These are phyloP conservation scores for Axis porcinus DNA, from an alignment of 2,113 vertebrate genomes.

Conservation along the genomic window DNA sequence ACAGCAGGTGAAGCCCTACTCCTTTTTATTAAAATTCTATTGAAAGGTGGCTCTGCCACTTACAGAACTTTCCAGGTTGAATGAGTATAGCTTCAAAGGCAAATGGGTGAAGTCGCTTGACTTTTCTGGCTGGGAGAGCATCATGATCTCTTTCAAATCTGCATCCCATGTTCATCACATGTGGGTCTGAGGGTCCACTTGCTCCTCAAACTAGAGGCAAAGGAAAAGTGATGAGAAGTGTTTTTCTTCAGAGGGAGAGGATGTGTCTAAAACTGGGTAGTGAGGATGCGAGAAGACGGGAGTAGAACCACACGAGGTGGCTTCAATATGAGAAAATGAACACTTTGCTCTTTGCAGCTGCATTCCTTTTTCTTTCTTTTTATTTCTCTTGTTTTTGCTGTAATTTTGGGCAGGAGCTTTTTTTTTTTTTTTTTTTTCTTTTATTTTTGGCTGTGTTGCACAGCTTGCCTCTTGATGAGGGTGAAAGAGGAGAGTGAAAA, in stretches of 20 bases:
- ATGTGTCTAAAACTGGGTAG: accelerated
- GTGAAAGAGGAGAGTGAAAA: background rate
- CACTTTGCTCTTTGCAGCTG: too few species aligned
- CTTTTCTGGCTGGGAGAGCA: background rate
- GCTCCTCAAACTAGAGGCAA: background rate
- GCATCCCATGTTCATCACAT: background rate
- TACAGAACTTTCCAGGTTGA: background rate
- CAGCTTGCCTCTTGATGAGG: background rate
- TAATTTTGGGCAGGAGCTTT: background rate
- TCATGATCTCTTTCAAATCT: background rate
- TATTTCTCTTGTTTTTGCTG: background rate
- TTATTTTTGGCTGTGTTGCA: background rate
- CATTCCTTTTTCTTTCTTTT: background rate
- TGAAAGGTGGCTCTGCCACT: background rate
- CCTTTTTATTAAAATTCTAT: background rate
- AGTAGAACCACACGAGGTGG: accelerated
- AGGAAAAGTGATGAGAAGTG: background rate
- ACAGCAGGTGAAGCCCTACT: background rate
- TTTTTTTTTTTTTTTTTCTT: background rate
- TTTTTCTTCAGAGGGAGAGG: background rate
- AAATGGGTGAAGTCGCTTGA: background rate
- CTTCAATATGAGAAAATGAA: background rate
- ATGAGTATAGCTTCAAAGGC: background rate
- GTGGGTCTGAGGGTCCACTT: background rate
- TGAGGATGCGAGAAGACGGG: background rate